A percentile compares a stretch with the other conserved stretches of the same genome.
These are phyloP conservation scores for Macaria notata DNA, from an alignment of 2,888 invertebrate genomes.

Conservation along the genomic window DNA sequence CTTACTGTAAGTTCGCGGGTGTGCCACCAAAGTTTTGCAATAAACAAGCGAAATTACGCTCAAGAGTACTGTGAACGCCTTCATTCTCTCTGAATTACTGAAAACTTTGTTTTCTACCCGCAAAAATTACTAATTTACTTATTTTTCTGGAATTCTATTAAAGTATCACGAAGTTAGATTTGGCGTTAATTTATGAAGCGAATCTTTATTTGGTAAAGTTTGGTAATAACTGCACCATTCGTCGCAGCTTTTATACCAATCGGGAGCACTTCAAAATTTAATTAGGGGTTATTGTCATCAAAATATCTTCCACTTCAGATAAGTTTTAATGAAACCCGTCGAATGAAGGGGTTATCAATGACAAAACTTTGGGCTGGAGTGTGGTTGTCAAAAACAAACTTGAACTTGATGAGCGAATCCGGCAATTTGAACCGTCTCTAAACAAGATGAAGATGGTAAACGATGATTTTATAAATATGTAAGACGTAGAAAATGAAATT, in stretches of 20 bases:
- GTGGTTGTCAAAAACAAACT: conserved; percentile 8
- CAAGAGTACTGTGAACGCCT: conserved; percentile 47
- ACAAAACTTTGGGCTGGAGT: conserved; percentile 10
- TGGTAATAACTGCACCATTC: conserved; percentile 5
- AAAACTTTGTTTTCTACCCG: conserved; percentile 29
- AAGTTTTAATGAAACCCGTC: conserved; percentile 36
- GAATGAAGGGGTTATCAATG: conserved; percentile 18
- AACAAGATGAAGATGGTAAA: no score
- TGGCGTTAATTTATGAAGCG: no score
- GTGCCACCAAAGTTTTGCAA: conserved; percentile 45
- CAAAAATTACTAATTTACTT: conserved; percentile 28
- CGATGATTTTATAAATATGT: no score
- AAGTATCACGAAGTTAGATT: no score
- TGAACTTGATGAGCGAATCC: no score
- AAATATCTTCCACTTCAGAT: conserved; percentile 36
- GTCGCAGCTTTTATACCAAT: conserved; percentile 37
- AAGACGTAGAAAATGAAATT: no score
- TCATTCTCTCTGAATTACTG: conserved; percentile 46
- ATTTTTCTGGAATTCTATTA: not conserved
- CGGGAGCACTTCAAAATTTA: conserved; percentile 41
- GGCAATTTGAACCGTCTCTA: no score
- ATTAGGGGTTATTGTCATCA: conserved; percentile 36
- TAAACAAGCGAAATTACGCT: conserved; percentile 48
- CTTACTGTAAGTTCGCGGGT: conserved; percentile 44
- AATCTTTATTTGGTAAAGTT: not conserved